Conservation (phyloP, 2,113 vertebrate species). For the human (Homo sapiens) region GRCh38 chr11:21995001-21995500, state of each 20-base stretch:
- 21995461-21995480: constrained; percentile 15
- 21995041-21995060: not conserved
- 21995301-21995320: constrained; percentile 50
- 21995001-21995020: not conserved
- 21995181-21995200: not conserved
- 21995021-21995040: not conserved
- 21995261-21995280: constrained; percentile 65
- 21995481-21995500: constrained; percentile 13
- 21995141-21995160: not conserved
- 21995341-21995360: not conserved
- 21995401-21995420: constrained; percentile 42
- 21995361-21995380: constrained; percentile 62
- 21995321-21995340: constrained; percentile 35
- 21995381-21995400: constrained; percentile 11
- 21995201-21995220: constrained; percentile 11
- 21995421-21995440: constrained; percentile 62
- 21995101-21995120: not conserved
- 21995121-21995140: not conserved
- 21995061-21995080: rapidly evolving
- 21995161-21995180: not conserved
- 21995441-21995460: constrained; percentile 64
- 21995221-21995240: constrained; percentile 38
- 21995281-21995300: constrained; percentile 32
- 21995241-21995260: constrained; percentile 56
- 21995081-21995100: not conserved